Evolutionary conservation across 2,888 invertebrate genomes (phyloP).

Genomic region (Ichneumon xanthorius): DNA sequence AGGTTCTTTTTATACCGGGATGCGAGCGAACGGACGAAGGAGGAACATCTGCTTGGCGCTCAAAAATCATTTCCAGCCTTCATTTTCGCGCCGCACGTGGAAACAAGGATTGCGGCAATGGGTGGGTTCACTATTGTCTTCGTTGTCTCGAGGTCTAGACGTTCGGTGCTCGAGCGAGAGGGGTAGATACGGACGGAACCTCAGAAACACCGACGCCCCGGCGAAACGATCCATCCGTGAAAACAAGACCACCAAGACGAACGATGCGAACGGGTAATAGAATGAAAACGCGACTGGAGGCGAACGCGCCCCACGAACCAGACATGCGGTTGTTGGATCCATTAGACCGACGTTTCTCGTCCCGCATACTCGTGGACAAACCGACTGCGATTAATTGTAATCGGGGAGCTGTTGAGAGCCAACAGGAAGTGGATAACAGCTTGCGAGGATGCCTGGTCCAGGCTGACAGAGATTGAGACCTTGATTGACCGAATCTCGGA

Average conservation of each 20-base stretch:
- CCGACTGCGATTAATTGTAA: conserved; percentile 63
- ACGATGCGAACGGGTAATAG: conserved; percentile 77
- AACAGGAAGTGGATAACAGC: conserved; percentile 41
- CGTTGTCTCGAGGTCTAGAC: conserved; percentile 9
- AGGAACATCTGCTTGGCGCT: no score
- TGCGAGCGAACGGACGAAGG: no score
- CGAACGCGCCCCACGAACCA: conserved; percentile 42
- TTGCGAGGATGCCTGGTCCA: conserved; percentile 31
- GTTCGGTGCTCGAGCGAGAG: conserved; percentile 35
- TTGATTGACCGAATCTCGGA: conserved; percentile 40
- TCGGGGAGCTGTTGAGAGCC: conserved; percentile 42
- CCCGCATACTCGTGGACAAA: conserved; percentile 60
- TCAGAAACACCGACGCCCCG: conserved; percentile 39
- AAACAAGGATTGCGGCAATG: neutral
- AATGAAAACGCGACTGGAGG: conserved; percentile 75
- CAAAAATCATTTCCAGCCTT: neutral
- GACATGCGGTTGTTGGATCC: conserved; percentile 67
- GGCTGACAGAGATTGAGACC: conserved; percentile 10
- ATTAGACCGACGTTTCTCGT: conserved; percentile 69
- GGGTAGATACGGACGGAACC: conserved; percentile 20
- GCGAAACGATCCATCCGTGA: conserved; percentile 61
- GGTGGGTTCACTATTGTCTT: neutral
- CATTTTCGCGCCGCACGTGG: neutral
- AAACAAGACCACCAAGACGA: conserved; percentile 75
- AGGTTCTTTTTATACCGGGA: neutral